Conservation (phyloP, 2,113 vertebrate species). For the Chionodraco myersi region DNA sequence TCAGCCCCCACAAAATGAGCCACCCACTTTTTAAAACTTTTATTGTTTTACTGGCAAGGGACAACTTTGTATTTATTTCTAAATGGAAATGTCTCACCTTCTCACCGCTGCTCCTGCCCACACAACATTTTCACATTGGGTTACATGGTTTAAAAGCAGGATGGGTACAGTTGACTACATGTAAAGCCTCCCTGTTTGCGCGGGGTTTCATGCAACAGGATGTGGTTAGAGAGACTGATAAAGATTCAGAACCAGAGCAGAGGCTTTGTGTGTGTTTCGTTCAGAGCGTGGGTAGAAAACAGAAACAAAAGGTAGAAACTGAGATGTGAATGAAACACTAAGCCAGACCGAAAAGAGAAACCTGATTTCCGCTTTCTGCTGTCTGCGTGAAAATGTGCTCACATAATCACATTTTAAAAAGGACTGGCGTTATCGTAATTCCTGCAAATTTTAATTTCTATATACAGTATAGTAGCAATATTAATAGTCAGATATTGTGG, state of each 20-base stretch:
- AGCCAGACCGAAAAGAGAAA: slow-evolving; percentile 40
- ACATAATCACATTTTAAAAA: neutral
- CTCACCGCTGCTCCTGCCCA: slow-evolving; percentile 42
- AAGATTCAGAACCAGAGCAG: slow-evolving; percentile 72
- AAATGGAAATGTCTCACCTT: slow-evolving; percentile 62
- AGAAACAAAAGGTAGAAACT: slow-evolving; percentile 60
- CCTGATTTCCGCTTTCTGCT: slow-evolving; percentile 55
- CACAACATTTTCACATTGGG: slow-evolving; percentile 31
- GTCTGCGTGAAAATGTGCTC: slow-evolving; percentile 2
- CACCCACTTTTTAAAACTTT: slow-evolving; percentile 18
- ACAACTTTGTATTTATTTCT: slow-evolving; percentile 50
- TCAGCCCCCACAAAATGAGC: slow-evolving; percentile 30
- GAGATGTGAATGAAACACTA: slow-evolving; percentile 42
- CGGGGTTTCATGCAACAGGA: slow-evolving; percentile 79
- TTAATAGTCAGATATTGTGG: neutral
- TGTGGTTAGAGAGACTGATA: slow-evolving; percentile 80
- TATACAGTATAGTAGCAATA: neutral
- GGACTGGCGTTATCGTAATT: neutral
- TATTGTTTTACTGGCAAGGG: slow-evolving; percentile 8
- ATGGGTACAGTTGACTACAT: slow-evolving; percentile 58
- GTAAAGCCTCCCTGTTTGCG: slow-evolving; percentile 56
- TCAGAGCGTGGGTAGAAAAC: slow-evolving; percentile 64
- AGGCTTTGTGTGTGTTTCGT: slow-evolving; percentile 47
- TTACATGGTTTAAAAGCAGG: slow-evolving; percentile 36
- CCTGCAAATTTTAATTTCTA: neutral